Conservation (phyloP, 2,888 invertebrate species). For the Acleris holmiana region DNA sequence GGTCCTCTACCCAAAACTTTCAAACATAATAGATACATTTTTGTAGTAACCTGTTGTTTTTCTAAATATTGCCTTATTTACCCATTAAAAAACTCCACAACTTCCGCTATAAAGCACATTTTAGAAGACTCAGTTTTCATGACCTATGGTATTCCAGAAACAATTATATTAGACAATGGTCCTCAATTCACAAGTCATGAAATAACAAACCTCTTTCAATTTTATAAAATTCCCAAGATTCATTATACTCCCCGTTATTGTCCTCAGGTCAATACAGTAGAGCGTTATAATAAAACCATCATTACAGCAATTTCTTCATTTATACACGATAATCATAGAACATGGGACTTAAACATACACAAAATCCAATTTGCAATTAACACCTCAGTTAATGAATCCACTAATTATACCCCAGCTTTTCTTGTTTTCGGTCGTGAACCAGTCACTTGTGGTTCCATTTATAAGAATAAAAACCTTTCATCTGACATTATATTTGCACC, state of each 20-base stretch:
- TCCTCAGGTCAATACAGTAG: neutral
- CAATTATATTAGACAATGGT: neutral
- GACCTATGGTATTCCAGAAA: neutral
- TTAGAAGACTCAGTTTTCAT: neutral
- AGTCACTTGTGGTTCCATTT: too few species aligned
- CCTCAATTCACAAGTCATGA: neutral
- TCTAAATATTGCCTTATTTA: neutral
- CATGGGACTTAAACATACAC: neutral
- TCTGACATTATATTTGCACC: too few species aligned
- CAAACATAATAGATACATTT: neutral
- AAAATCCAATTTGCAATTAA: neutral
- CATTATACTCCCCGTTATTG: neutral
- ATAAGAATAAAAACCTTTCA: too few species aligned
- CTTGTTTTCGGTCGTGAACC: too few species aligned
- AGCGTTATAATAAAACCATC: neutral
- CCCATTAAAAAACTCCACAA: neutral
- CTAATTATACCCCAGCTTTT: too few species aligned
- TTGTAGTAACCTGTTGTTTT: neutral
- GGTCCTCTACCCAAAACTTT: neutral
- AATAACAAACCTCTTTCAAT: neutral
- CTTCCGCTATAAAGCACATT: neutral
- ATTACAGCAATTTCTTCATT: neutral
- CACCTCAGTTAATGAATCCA: neutral
- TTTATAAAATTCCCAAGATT: neutral
- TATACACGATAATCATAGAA: neutral